A percentile compares a stretch with the other conserved stretches of the same genome.
Evolutionary conservation across 1,140 invertebrate species (phyloP).

Genomic region (Drosophila chauvacae): DNA sequence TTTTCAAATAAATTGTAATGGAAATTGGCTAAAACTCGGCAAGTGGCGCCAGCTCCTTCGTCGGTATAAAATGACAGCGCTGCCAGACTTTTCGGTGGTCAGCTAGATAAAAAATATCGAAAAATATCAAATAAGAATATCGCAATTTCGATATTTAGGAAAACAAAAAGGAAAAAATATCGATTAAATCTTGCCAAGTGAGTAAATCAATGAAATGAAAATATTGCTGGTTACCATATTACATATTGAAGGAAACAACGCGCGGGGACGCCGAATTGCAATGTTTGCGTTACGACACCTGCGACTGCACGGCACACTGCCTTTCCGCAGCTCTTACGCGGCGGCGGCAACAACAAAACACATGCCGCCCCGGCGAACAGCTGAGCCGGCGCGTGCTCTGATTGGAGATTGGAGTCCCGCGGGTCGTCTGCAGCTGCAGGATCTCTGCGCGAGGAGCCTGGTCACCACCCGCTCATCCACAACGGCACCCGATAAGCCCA

Average conservation of each 20-base stretch:
- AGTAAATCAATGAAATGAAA: constrained; percentile 1
- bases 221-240: constrained; percentile 22
- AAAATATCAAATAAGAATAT: no score
- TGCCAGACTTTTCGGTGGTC: no score
- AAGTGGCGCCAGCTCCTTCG: no score
- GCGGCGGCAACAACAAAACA: constrained; percentile 54
- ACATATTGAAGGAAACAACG: constrained; percentile 8
- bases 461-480: constrained; percentile 32
- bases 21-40: no score
- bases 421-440: constrained; percentile 12
- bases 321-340: constrained; percentile 38
- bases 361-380: constrained; percentile 52
- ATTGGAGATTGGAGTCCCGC: constrained; percentile 30
- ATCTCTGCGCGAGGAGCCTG: constrained; percentile 27
- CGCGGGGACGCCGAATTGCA: constrained; percentile 13
- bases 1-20: no score
- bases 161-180: no score
- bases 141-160: no score
- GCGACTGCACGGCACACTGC: constrained; percentile 35
- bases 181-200: constrained; percentile 45
- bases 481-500: constrained; percentile 16
- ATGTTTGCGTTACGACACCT: constrained; percentile 70
- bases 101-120: no score
- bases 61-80: no score
- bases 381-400: constrained; percentile 63